Conservation (phyloP, 2,888 invertebrate genomes). For the Rhabditoides inermis region DNA sequence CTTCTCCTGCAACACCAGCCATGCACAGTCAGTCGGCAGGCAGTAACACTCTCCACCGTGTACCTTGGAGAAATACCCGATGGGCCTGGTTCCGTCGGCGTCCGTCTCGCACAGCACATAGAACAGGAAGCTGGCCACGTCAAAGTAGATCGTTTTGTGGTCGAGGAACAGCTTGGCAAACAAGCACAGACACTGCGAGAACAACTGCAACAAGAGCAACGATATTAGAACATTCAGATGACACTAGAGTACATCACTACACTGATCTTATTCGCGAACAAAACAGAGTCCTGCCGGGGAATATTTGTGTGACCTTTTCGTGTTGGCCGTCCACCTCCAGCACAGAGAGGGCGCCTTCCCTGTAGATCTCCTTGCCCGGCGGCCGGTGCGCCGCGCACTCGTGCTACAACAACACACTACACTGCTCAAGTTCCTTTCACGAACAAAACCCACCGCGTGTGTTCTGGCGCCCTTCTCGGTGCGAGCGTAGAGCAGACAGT, state of each 20-base stretch:
- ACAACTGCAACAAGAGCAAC: background rate
- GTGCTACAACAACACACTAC: background rate
- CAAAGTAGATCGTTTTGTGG: slow-evolving; percentile 8
- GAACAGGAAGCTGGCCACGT: background rate
- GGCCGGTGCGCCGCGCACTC: background rate
- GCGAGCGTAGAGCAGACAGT: slow-evolving; percentile 2
- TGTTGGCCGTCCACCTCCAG: slow-evolving; percentile 5
- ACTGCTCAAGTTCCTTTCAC: no score
- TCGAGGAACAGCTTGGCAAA: slow-evolving; percentile 10
- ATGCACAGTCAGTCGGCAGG: no score
- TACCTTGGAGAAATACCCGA: slow-evolving; percentile 9
- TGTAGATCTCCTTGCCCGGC: slow-evolving; percentile 6
- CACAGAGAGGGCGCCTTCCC: background rate
- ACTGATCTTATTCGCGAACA: no score
- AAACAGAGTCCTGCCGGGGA: no score
- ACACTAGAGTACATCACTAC: no score
- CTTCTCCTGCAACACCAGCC: no score
- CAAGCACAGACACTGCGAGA: slow-evolving; percentile 7
- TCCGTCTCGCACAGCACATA: slow-evolving; percentile 5
- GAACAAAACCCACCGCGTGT: background rate
- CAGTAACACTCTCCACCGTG: background rate
- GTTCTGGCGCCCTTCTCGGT: background rate
- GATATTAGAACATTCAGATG: no score
- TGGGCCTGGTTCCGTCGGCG: no score
- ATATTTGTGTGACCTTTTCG: background rate